These are phyloP conservation scores for Grallaria varia DNA, from an alignment of 2,113 vertebrate species.

Conservation along the genomic window DNA sequence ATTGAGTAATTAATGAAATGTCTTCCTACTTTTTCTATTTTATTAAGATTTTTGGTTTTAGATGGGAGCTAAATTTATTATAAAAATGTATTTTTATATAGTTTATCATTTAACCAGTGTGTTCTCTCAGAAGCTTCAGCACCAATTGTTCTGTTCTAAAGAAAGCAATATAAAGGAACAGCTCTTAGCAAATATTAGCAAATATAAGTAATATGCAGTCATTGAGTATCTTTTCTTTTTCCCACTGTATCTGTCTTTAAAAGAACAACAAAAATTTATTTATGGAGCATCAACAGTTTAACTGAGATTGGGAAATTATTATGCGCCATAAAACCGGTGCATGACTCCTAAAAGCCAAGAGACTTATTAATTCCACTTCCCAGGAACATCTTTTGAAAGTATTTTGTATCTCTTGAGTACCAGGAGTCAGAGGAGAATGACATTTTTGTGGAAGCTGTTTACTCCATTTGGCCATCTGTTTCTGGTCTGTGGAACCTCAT, in stretches of 20 bases:
- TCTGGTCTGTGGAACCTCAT: background rate
- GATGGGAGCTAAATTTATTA: background rate
- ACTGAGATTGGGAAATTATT: background rate
- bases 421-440: background rate
- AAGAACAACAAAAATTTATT: background rate
- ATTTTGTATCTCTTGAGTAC: background rate
- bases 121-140: background rate
- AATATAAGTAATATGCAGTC: background rate
- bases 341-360: background rate
- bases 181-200: background rate
- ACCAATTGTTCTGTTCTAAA: background rate
- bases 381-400: background rate
- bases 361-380: background rate
- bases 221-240: background rate
- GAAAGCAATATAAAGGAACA: background rate
- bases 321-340: background rate
- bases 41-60: background rate
- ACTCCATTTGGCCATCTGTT: background rate
- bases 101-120: background rate
- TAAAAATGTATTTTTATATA: background rate
- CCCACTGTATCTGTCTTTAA: background rate
- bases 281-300: background rate
- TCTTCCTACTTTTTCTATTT: background rate
- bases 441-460: background rate
- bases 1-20: background rate